Evolutionary conservation across 2,797 vertebrate species (phyloP), one percentile per base, ranked within the genome.

Genomic region (Fundulus diaphanus): DNA sequence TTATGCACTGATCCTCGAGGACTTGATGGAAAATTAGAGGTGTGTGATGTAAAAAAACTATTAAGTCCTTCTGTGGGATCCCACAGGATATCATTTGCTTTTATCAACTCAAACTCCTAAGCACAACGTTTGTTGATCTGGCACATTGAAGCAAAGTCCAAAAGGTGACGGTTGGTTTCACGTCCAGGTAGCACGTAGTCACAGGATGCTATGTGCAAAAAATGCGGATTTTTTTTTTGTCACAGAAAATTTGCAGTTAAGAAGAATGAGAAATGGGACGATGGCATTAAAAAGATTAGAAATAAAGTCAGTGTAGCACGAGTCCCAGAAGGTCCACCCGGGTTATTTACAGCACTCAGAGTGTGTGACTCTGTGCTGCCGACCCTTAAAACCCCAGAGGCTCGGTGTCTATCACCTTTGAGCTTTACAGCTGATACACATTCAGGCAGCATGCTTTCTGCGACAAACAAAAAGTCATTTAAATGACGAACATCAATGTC

Each of bases 281-380:
- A 2, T 63, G 61, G 29, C 67, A 40, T 11, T 5, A 35, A 31
- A 4, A 48, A 48, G 37, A 35, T 56, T n/a, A 29, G 2, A 56
- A 56, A 29, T 56, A 13, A 56, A 56, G 54, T 56, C 29, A 56
- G 54, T 56, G 27, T 56, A 27, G 4, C 13, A 1, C 27, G 13
- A 52, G 71, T 93, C 91, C 90, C 92, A 56, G 35, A 67, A 70
- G 92, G 78, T 72, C 77, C 29, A 72, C 77, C 57, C 5, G 78
- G 88, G 90, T 90, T 87, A 80, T 86, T 86, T 80, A 68, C 88
- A 88, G 80, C 87, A 83, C 89, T 90, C 79, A 90, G 82, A 46
- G 81, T 49, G 74, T 82, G 85, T 79, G 74, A 72, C 15, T 63
- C 70, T 59, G 80, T 68, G 68, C 80, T 61, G 79, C 77, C 77